Conservation (phyloP, 2,888 invertebrate genomes). For the Rhaphigaster nebulosa region DNA sequence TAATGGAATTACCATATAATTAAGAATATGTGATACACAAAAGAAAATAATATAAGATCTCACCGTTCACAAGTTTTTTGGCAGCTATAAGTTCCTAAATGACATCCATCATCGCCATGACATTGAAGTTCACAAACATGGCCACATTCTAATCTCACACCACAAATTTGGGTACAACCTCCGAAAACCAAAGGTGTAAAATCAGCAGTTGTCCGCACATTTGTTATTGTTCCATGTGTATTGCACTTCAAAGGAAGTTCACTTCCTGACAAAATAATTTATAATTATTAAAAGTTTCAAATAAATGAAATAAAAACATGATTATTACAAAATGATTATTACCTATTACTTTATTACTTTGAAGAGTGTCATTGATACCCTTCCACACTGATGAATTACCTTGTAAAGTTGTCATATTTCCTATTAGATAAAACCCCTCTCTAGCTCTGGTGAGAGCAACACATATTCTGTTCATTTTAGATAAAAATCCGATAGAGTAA, state of each 20-base stretch:
- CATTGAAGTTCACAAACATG: constrained; percentile 76
- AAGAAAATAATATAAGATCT: constrained; percentile 58
- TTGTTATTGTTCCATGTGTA: constrained; percentile 71
- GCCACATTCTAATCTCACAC: constrained; percentile 72
- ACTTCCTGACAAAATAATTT: constrained; percentile 60
- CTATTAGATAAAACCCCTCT: constrained; percentile 79
- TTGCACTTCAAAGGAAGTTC: constrained; percentile 70
- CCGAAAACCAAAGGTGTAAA: constrained; percentile 71
- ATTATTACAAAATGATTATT: not conserved
- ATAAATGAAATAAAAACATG: not conserved
- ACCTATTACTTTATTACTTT: constrained; percentile 73
- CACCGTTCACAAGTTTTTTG: constrained; percentile 72
- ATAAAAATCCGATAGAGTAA: constrained; percentile 79
- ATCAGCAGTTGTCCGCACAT: constrained; percentile 66
- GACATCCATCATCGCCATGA: constrained; percentile 74
- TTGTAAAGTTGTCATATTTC: constrained; percentile 77
- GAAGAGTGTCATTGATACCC: constrained; percentile 71
- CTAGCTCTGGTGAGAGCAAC: constrained; percentile 83
- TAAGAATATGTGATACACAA: not conserved
- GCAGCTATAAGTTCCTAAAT: constrained; percentile 71
- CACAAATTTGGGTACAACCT: constrained; percentile 75
- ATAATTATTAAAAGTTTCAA: not conserved
- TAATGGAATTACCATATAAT: not conserved
- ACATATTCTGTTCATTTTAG: constrained; percentile 79
- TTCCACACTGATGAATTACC: constrained; percentile 74